Conservation (phyloP, 2,113 vertebrate species). For the Hydrochoerus hydrochaeris region DNA sequence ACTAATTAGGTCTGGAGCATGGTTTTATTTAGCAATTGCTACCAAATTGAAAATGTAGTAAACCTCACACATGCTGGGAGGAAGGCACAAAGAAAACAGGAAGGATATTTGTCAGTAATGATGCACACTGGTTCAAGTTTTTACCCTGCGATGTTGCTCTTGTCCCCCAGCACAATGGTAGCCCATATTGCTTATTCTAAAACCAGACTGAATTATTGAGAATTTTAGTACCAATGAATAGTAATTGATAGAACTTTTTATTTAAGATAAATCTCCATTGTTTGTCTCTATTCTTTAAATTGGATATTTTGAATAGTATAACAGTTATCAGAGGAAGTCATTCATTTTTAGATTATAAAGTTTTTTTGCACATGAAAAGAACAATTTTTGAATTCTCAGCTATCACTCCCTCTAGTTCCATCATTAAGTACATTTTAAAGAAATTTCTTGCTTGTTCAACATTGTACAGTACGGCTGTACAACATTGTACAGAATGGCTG, state of each 20-base stretch:
- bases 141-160: background rate
- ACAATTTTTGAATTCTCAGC: constrained; percentile 4
- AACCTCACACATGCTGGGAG: background rate
- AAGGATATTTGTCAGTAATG: background rate
- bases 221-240: background rate
- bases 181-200: background rate
- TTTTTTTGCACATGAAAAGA: background rate
- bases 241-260: background rate
- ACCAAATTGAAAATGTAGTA: background rate
- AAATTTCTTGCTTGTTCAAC: background rate
- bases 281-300: background rate
- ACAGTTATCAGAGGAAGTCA: background rate
- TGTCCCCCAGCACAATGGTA: background rate
- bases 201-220: background rate
- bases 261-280: background rate
- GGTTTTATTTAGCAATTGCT: background rate
- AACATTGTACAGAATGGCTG: too few species aligned
- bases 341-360: background rate
- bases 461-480: background rate
- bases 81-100: background rate
- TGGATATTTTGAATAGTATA: background rate
- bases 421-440: constrained; percentile 17
- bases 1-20: constrained; percentile 11
- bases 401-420: background rate
- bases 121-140: background rate